A percentile compares a stretch with the other conserved stretches of the same genome.
phyloP scores from a whole-genome alignment of 2,797 vertebrate species.

The Pachyuromys duprasi region DNA sequence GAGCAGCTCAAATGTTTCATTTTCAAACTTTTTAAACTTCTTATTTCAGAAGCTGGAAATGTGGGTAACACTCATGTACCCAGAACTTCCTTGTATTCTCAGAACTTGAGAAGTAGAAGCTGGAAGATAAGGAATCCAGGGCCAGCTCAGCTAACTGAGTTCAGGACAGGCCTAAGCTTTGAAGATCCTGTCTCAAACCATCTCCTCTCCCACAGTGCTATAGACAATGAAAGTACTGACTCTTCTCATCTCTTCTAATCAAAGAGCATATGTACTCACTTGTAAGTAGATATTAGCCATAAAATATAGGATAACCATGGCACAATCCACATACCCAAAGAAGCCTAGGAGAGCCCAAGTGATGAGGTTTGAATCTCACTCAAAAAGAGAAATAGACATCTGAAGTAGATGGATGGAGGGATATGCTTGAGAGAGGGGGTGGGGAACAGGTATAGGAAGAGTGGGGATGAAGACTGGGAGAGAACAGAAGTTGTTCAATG shows the following conservation, averaged over 20 bases:
- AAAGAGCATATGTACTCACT: not conserved
- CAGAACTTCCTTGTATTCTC: conserved; percentile 38
- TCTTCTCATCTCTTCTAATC: not conserved
- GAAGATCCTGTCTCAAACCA: not conserved
- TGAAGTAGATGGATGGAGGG: too few relatives aligned
- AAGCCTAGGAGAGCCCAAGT: too few relatives aligned
- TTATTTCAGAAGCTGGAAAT: conserved; percentile 83
- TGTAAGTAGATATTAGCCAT: too few relatives aligned
- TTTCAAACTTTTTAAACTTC: conserved; percentile 57
- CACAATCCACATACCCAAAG: too few relatives aligned
- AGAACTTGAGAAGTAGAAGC: not conserved
- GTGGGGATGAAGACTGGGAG: too few relatives aligned
- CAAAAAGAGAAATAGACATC: too few relatives aligned
- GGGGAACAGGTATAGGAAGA: too few relatives aligned
- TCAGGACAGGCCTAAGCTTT: not conserved
- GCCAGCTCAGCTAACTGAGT: not conserved
- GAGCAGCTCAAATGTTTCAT: not conserved
- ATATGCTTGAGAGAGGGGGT: too few relatives aligned
- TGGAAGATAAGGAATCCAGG: too few relatives aligned
- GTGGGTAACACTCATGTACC: conserved; percentile 75
- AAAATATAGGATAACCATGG: too few relatives aligned
- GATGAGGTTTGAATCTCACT: too few relatives aligned
- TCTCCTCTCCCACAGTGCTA: not conserved
- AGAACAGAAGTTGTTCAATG: too few relatives aligned
- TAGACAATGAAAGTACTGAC: not conserved